Conservation (phyloP, 2,797 vertebrate species). For the Propithecus perrieri region DNA sequence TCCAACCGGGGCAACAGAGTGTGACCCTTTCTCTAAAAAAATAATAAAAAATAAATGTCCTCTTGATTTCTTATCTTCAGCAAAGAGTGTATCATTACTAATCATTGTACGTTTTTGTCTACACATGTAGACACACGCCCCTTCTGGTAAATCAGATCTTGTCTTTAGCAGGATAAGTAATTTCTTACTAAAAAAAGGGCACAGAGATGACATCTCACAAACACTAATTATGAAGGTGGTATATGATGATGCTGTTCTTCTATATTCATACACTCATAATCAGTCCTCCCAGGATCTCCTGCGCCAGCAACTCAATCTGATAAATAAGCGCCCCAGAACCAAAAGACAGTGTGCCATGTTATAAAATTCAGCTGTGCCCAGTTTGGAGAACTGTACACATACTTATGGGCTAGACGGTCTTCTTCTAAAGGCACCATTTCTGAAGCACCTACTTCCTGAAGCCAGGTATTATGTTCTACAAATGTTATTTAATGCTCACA, state of each 20-base stretch:
- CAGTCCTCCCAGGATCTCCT: not conserved
- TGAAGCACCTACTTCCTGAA: not conserved
- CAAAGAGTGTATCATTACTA: not conserved
- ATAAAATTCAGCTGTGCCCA: not conserved
- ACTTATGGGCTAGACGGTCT: not conserved
- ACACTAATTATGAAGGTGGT: not conserved
- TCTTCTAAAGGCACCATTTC: constrained; percentile 20
- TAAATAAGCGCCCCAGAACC: not conserved
- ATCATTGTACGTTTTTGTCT: not conserved
- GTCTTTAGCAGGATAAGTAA: constrained; percentile 1
- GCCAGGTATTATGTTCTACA: not conserved
- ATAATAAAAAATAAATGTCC: not conserved
- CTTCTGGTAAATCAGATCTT: not conserved
- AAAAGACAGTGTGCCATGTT: not conserved
- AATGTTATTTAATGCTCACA: not conserved
- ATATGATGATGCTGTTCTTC: not conserved
- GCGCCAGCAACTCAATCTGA: not conserved
- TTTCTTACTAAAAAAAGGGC: not conserved
- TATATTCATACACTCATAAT: not conserved
- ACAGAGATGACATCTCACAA: constrained; percentile 11
- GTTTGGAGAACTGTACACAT: not conserved
- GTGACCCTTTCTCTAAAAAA: not conserved
- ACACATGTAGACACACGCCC: not conserved
- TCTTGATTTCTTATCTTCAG: constrained; percentile 14
- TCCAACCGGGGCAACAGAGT: not conserved